Base-by-base conservation (phyloP, 2,797 vertebrate genomes). In the Chanos chanos region DNA sequence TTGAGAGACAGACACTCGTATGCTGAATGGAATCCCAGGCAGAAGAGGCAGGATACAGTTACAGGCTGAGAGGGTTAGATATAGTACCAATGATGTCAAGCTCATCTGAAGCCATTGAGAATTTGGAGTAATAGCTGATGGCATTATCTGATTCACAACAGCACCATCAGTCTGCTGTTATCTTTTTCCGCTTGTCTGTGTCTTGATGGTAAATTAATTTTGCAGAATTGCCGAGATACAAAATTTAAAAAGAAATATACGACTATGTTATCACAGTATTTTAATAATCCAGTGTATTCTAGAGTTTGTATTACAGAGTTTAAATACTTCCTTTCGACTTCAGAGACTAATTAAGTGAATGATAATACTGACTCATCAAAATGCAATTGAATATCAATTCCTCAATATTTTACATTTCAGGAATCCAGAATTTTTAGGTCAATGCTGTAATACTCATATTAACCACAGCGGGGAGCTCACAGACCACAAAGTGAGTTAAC, bases 401-500 rank as follows among this genome's bases (percentile, higher is more conserved):
- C n/a, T n/a, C n/a, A n/a, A n/a, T n/a, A n/a, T n/a, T n/a, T n/a
- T n/a, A n/a, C n/a, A n/a, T n/a, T n/a, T n/a, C n/a, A n/a, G n/a
- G n/a, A n/a, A n/a, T n/a, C n/a, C n/a, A n/a, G n/a, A 7, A 18
- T 13, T 30, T 2, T 8, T n/a, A n/a, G 7, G 22, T 7, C 10
- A 4, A 16, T 1, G 2, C 6, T 52, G 80, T 68, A 79, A 66
- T 83, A 58, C 75, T 2, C 39, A 19, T 0, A 3, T n/a, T 6
- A 0, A 16, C 86, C 88, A 89, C 86, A 68, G 43, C 57, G 82
- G 75, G 85, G 81, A 36, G 73, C 78, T 83, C 67, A 48, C 54
- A 66, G 68, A 85, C 81, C 74, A 60, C 16, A 13, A n/a, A n/a
- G 4, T 65, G 41, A 27, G 59, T 18, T 30, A 33, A 21, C 6